These are phyloP conservation scores for Cyphomyrus plagiostoma DNA, from an alignment of 2,113 vertebrate species.

Conservation along the genomic window DNA sequence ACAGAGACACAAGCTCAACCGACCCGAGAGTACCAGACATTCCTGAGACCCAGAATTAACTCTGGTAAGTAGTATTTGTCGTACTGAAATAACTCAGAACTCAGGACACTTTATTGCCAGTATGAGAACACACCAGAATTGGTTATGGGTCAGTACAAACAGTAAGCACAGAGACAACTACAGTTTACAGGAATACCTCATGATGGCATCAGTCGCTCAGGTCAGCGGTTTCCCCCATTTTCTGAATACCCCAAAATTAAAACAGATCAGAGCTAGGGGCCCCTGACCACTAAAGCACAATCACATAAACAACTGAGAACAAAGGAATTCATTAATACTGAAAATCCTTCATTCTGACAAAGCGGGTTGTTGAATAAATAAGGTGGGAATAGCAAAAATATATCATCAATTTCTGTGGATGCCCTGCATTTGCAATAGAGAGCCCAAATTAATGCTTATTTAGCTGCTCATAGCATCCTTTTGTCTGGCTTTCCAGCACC, in stretches of 20 bases:
- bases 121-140: too few relatives aligned
- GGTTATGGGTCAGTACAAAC: too few relatives aligned
- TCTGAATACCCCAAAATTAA: neutral
- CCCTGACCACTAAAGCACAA: neutral
- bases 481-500: conserved; percentile 16
- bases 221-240: neutral
- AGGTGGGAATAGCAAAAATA: neutral
- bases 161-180: too few relatives aligned
- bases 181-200: neutral
- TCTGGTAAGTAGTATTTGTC: conserved; percentile 30
- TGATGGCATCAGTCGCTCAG: neutral
- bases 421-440: neutral
- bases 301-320: neutral
- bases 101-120: too few relatives aligned
- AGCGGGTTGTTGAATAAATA: neutral
- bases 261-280: neutral
- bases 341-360: neutral
- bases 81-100: neutral
- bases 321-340: neutral
- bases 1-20: neutral
- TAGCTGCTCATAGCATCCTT: neutral
- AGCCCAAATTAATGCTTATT: neutral
- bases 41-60: conserved; percentile 33
- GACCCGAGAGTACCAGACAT: conserved; percentile 14
- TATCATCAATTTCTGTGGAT: neutral